Evolutionary conservation across 2,888 invertebrate genomes (phyloP), one percentile per base, ranked within the genome.

Genomic region (Clepsis dumicolana): DNA sequence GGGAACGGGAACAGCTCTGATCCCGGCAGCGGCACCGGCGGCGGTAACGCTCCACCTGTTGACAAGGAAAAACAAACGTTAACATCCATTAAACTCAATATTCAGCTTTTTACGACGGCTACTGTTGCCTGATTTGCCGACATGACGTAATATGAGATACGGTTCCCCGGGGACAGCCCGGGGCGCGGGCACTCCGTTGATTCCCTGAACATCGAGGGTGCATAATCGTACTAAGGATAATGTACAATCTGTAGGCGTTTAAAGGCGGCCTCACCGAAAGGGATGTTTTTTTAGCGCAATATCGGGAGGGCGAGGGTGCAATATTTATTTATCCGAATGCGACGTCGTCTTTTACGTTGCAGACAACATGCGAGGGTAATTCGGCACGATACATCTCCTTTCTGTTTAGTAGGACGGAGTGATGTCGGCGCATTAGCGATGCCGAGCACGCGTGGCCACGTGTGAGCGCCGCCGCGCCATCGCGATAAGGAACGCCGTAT

Each of bases 161-260:
- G 86, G 86, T 87, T 84, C 93, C 83, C 87, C 59, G 69, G 91
- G 90, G 93, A 88, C 75, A 75, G 82, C 84, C 81, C 79, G 77
- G 77, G 85, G 89, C 87, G 80, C 82, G 88, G 89, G 91, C 87
- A 91, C 92, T 91, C 87, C 83, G 86, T 78, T 85, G 88, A 92
- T 90, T 92, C 92, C 90, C 93, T 82, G 90, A 88, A 92, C 93
- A 90, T 84, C 90, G 91, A 88, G 93, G 93, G 93, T 93, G 93
- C 93, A 93, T 93, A 93, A 93, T 93, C 92, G 91, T 89, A 92
- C 91, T 92, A 91, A 93, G 92, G 93, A 93, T 93, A 93, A 93
- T 93, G 93, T 93, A 93, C 93, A 93, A 93, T 93, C 93, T 93
- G 93, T 93, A 93, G 93, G 92, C 93, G 92, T 93, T 93, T 93